phyloP scores from a whole-genome alignment of 2,888 invertebrate genomes.

The Pyralis farinalis region DNA sequence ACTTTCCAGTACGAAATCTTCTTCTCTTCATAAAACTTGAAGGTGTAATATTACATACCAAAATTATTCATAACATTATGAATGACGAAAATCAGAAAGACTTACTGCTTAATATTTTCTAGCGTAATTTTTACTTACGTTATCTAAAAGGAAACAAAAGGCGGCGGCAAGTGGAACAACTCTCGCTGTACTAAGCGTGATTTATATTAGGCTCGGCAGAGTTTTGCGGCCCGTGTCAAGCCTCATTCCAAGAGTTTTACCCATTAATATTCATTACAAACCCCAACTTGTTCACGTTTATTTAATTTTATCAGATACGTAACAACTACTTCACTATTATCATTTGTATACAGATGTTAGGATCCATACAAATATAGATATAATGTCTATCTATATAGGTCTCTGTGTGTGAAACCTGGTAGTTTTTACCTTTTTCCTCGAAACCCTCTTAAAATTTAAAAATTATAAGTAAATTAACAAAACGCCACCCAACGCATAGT shows the following conservation, averaged over 20 bases:
- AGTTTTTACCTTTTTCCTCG: too few relatives aligned
- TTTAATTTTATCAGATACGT: slow-evolving; percentile 54
- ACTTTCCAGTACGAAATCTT: too few relatives aligned
- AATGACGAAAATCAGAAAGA: too few relatives aligned
- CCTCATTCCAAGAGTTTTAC: slow-evolving; percentile 56
- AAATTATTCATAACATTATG: too few relatives aligned
- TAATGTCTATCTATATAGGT: too few relatives aligned
- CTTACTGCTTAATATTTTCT: background rate
- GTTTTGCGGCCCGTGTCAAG: slow-evolving; percentile 59
- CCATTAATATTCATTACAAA: slow-evolving; percentile 73
- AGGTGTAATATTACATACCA: too few relatives aligned
- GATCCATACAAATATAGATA: too few relatives aligned
- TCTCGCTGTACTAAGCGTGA: slow-evolving; percentile 54
- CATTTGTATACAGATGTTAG: background rate
- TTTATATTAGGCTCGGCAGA: slow-evolving; percentile 52
- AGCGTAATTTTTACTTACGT: slow-evolving; percentile 19
- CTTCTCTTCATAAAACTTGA: too few relatives aligned
- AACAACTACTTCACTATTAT: slow-evolving; percentile 27
- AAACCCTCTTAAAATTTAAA: too few relatives aligned
- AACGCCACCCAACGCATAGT: too few relatives aligned
- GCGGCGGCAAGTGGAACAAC: slow-evolving; percentile 38
- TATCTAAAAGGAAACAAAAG: slow-evolving; percentile 28
- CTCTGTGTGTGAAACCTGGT: too few relatives aligned
- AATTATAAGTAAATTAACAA: too few relatives aligned
- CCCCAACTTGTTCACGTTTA: slow-evolving; percentile 51